Percentiles rank a stretch among this genome's conserved stretches.
phyloP scores from a whole-genome alignment of 2,113 vertebrate genomes.

The Agelaius phoeniceus region DNA sequence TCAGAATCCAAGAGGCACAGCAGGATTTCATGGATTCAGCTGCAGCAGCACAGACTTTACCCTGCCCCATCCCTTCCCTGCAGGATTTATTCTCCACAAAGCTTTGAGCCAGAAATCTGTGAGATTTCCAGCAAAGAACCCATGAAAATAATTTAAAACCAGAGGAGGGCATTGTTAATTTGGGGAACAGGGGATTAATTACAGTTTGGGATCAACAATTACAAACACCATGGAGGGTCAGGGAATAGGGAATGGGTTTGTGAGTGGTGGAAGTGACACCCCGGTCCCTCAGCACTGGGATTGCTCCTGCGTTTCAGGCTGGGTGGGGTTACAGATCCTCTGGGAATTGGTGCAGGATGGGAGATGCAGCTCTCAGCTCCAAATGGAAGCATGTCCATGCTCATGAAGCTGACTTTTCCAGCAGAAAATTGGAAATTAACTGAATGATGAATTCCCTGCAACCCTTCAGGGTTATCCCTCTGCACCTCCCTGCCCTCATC shows the following conservation, averaged over 20 bases:
- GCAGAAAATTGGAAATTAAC: too few relatives aligned
- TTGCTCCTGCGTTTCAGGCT: neutral
- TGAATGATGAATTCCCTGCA: neutral
- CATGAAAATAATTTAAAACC: neutral
- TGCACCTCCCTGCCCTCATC: neutral
- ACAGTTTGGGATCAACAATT: neutral
- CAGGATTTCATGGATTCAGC: neutral
- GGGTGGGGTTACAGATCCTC: neutral
- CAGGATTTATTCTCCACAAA: neutral
- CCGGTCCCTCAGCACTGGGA: neutral
- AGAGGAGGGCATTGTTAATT: neutral
- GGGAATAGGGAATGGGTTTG: neutral
- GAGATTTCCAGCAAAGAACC: neutral
- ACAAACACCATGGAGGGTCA: neutral
- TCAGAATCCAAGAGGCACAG: neutral
- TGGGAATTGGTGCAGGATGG: neutral
- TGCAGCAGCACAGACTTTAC: neutral
- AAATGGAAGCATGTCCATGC: fast-evolving
- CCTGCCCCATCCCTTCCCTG: neutral
- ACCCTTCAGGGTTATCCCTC: neutral
- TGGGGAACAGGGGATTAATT: neutral
- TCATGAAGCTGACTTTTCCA: neutral
- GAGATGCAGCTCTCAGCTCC: neutral
- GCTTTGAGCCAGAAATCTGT: neutral
- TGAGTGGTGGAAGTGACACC: fast-evolving